phyloP scores from a whole-genome alignment of 2,113 vertebrate genomes.

The Athene noctua region DNA sequence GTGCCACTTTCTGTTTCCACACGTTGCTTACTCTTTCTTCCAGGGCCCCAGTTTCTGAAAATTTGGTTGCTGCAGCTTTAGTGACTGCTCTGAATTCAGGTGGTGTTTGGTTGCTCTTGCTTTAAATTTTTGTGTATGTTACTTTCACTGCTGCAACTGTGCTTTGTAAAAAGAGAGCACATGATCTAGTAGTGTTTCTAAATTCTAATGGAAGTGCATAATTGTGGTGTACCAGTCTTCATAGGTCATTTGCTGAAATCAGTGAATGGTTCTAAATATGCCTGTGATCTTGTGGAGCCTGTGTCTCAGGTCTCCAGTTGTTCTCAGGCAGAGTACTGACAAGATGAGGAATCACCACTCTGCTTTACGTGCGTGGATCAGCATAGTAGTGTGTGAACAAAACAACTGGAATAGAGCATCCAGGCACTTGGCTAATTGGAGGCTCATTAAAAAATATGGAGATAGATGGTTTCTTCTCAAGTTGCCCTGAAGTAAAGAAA shows the following conservation, averaged over 20 bases:
- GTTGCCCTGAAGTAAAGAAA: slow-evolving; percentile 50
- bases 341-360: slow-evolving; percentile 43
- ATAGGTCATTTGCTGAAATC: background rate
- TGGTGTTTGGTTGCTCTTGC: background rate
- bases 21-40: background rate
- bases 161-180: background rate
- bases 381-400: slow-evolving; percentile 28
- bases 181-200: background rate
- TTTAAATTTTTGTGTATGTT: background rate
- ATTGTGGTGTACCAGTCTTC: background rate
- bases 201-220: background rate
- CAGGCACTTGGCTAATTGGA: slow-evolving; percentile 60
- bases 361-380: slow-evolving; percentile 44
- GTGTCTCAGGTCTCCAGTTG: background rate
- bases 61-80: background rate
- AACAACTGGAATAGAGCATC: slow-evolving; percentile 48
- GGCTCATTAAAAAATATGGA: slow-evolving; percentile 62
- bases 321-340: slow-evolving; percentile 39
- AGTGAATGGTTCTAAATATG: slow-evolving; percentile 19
- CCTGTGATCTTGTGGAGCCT: background rate
- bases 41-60: background rate
- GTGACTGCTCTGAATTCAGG: background rate
- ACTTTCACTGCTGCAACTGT: background rate
- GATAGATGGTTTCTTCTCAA: slow-evolving; percentile 47
- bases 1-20: background rate